A percentile compares a stretch with the other conserved stretches of the same genome.
These are phyloP conservation scores for Thamnaconus septentrionalis DNA, from an alignment of 2,113 vertebrate species.

Conservation along the genomic window DNA sequence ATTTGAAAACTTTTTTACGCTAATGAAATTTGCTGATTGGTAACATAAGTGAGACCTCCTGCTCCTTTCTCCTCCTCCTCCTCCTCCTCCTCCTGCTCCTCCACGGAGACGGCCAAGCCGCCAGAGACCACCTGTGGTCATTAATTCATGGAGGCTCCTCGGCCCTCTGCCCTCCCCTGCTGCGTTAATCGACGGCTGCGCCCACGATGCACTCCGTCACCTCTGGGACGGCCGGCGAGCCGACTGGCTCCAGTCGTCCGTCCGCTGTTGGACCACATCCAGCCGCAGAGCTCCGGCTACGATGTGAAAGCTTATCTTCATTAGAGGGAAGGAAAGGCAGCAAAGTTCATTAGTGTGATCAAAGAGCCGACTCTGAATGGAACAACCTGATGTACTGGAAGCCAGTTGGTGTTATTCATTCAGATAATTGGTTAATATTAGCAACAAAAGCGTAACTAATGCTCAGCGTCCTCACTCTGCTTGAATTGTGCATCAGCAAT, in stretches of 20 bases:
- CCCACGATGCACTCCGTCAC: slow-evolving; percentile 51
- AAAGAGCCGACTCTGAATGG: slow-evolving; percentile 25
- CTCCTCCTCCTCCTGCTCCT: too few species aligned
- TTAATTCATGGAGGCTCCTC: slow-evolving; percentile 44
- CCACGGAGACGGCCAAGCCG: too few species aligned
- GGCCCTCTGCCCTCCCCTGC: slow-evolving; percentile 23
- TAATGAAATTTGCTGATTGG: too few species aligned
- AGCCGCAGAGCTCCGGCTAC: slow-evolving; percentile 46
- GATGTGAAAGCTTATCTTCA: slow-evolving; percentile 65
- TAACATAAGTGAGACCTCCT: too few species aligned
- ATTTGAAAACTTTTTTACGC: too few species aligned
- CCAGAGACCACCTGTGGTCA: slow-evolving; percentile 36
- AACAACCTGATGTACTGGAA: slow-evolving; percentile 42
- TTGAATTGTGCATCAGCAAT: slow-evolving; percentile 11
- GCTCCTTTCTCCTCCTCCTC: too few species aligned
- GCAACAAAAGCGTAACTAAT: slow-evolving; percentile 14
- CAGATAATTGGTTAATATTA: slow-evolving; percentile 33
- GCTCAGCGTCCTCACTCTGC: neutral
- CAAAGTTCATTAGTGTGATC: slow-evolving; percentile 48
- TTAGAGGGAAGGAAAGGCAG: slow-evolving; percentile 45
- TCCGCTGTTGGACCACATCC: slow-evolving; percentile 43
- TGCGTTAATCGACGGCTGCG: slow-evolving; percentile 37
- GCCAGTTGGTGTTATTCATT: slow-evolving; percentile 22
- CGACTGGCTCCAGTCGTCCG: slow-evolving; percentile 36
- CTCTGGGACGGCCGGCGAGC: slow-evolving; percentile 36